Percentiles rank a stretch among this genome's conserved stretches.
phyloP scores from a whole-genome alignment of 2,888 invertebrate genomes.

The Dimorphilus gyrociliatus region DNA sequence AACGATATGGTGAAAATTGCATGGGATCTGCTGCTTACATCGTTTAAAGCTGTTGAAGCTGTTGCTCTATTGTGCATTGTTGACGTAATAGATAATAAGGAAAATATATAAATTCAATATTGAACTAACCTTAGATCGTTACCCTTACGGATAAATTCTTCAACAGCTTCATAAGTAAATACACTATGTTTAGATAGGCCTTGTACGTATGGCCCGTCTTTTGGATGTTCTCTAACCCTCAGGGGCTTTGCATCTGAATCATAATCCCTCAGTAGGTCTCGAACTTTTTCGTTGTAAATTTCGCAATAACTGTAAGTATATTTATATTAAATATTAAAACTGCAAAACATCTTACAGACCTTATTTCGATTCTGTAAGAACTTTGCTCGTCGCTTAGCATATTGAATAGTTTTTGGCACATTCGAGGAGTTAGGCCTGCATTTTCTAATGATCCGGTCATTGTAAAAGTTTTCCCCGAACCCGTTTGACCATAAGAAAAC shows the following conservation, averaged over 20 bases:
- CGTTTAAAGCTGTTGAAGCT: slow-evolving; percentile 55
- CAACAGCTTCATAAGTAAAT: slow-evolving; percentile 22
- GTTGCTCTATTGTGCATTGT: slow-evolving; percentile 46
- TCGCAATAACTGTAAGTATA: slow-evolving; percentile 46
- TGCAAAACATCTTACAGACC: neutral
- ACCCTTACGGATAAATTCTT: slow-evolving; percentile 24
- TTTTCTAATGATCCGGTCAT: slow-evolving; percentile 52
- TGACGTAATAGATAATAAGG: too few relatives aligned
- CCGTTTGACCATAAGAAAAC: slow-evolving; percentile 75
- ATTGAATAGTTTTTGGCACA: too few relatives aligned
- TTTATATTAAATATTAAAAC: neutral
- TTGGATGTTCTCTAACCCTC: slow-evolving; percentile 57
- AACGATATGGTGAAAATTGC: slow-evolving; percentile 45
- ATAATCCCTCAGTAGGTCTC: slow-evolving; percentile 45
- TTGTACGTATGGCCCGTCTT: slow-evolving; percentile 60
- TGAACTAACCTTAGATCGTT: slow-evolving; percentile 23
- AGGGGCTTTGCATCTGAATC: slow-evolving; percentile 41
- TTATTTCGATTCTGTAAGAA: too few relatives aligned
- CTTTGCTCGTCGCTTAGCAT: too few relatives aligned
- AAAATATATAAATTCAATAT: neutral
- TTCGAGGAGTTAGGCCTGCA: neutral
- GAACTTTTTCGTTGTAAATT: slow-evolving; percentile 62
- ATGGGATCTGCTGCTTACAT: slow-evolving; percentile 47
- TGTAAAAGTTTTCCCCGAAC: slow-evolving; percentile 70
- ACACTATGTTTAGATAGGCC: slow-evolving; percentile 43